Evolutionary conservation across 1,140 invertebrate genomes (phyloP), one percentile per base, ranked within the genome.

Genomic region (Meloidogyne hapla): DNA sequence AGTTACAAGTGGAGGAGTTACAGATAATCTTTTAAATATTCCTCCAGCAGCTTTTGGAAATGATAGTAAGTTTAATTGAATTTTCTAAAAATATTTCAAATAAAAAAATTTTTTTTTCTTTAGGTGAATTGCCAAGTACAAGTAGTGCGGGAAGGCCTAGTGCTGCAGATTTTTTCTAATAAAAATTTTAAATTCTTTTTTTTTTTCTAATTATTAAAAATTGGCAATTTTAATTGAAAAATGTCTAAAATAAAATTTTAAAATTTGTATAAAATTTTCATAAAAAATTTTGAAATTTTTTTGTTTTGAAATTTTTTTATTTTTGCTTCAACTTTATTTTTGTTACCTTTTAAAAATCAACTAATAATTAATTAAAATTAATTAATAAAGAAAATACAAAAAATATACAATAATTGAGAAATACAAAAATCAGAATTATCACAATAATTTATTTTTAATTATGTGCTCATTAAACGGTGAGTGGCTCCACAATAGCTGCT

Each of bases 21-120:
- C 77, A 23, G 77, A 78, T 64, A 78, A 78, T 33, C 67, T 78
- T 18, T 65, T 78, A 21, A 68, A 72, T 63, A 40, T 77, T 67
- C 76, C 76, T 10, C 74, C 76, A 23, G 40, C 74, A 23, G 33
- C 56, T 9, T 45, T 56, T n/a, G 25, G 21, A 9, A 77, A 61
- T n/a, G n/a, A 23, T 45, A 74, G 13, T 33, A 21, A 28, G 33
- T n/a, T n/a, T n/a, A n/a, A 4, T 13, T 12, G 21, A 72, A n/a
- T 61, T 62, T 23, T 18, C 3, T 12, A 28, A 26, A 18, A 8
- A 63, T 28, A 5, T 63, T 26, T 21, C 18, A 13, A 10, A 72
- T 63, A 23, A 23, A 62, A 62, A 48, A 5, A 5, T 15, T 21
- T 5, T 4, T 66, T 25, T 25, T n/a, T 25, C n/a, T 25, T 12